Conservation (phyloP, 30 jellyfish, hydroid and myxozoan species). For the Hydra vulgaris region DNA sequence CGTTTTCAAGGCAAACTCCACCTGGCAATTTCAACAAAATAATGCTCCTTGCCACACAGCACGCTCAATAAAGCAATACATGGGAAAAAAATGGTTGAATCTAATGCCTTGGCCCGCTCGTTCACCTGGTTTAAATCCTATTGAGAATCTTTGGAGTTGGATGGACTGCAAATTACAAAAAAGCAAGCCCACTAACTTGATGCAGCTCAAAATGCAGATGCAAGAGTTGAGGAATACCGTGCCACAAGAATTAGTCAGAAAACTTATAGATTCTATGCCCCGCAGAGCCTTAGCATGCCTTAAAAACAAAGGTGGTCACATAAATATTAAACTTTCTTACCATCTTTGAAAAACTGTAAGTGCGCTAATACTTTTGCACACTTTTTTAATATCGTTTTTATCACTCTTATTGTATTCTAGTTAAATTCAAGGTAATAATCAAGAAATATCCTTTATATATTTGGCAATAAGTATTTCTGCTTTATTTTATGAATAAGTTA, state of each 20-base stretch:
- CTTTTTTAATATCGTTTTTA: not conserved
- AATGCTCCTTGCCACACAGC: no score
- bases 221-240: not conserved
- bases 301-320: not conserved
- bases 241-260: not conserved
- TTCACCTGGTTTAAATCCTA: not conserved
- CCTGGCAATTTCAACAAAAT: no score
- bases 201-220: not conserved
- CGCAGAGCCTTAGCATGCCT: not conserved
- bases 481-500: no score
- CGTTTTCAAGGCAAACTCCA: no score
- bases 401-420: not conserved
- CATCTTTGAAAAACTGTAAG: not conserved
- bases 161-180: not conserved
- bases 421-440: not conserved
- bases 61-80: no score
- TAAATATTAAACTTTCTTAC: not conserved
- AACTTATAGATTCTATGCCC: not conserved
- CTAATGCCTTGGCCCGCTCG: no score
- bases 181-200: not conserved
- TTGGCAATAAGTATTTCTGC: not conserved
- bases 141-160: not conserved
- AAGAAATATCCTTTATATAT: not conserved
- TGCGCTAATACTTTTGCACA: not conserved
- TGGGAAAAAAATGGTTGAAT: no score